Base-by-base conservation (phyloP, 2,888 invertebrate species). In the Brachypalpus laphriformis region DNA sequence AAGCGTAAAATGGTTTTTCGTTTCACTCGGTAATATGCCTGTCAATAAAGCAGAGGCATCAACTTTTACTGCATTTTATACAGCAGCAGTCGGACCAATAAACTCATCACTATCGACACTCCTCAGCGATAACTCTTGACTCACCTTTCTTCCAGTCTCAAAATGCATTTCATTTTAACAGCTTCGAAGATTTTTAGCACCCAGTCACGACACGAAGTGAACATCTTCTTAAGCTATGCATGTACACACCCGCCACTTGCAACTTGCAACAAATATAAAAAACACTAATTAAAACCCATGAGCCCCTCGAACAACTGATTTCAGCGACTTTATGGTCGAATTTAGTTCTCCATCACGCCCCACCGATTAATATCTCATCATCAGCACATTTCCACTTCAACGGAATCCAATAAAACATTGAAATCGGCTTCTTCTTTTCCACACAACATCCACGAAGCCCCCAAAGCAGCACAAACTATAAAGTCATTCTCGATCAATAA, bases 341-440 rank as follows among this genome's bases (percentile, higher is more conserved):
- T 75, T 70, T 45, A 75, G 51, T 59, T 71, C 57, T 40, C 25
- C 47, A 65, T 54, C 81, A 81, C 85, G 85, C 75, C 66, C 70
- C 49, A 66, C 42, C 75, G 65, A 85, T 81, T 81, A 85, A 81
- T 85, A 76, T 75, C 85, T 75, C 85, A 85, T 85, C 66, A 85
- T 70, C 42, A 31, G 40, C 56, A 68, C 47, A 47, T 74, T 70
- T 51, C 63, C 56, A 63, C 47, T 78, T 57, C 42, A 68, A 42
- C 61, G 68, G 61, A 68, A 47, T 74, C 71, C 49, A 82, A 82
- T 82, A 71, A 71, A 71, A 63, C 9, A 42, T 20, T 16, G 20
- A 66, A 77, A 25, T 65, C 40, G 51, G 54, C 66, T 78, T 56
- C 82, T 61, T 66, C 51, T 34, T 54, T 76, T 71, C 81, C 47